phyloP scores from a whole-genome alignment of 2,888 invertebrate genomes.

The Disparrhopalites patrizii region DNA sequence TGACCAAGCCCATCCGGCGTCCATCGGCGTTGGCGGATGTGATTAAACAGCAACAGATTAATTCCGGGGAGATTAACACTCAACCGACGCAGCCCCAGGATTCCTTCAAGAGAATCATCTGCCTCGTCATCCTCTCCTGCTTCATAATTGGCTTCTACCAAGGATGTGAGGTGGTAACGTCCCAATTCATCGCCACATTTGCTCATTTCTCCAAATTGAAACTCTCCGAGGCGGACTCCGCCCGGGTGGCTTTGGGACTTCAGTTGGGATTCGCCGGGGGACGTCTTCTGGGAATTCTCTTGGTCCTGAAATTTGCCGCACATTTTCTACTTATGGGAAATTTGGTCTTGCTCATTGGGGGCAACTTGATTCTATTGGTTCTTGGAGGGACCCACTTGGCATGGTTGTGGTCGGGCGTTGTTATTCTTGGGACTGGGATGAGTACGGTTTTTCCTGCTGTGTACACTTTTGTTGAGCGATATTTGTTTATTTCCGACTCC shows the following conservation, averaged over 20 bases:
- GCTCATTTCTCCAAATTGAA: constrained; percentile 1
- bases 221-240: neutral
- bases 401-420: constrained; percentile 25
- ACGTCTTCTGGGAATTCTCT: neutral
- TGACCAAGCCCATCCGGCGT: too few species aligned
- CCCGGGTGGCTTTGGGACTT: neutral
- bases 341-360: neutral
- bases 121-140: constrained; percentile 28
- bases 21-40: too few species aligned
- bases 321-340: constrained; percentile 9
- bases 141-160: constrained; percentile 30
- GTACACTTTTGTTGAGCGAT: constrained; percentile 32
- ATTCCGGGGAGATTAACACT: neutral
- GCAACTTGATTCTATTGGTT: constrained; percentile 5
- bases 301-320: neutral
- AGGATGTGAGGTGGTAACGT: constrained; percentile 30
- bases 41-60: too few species aligned
- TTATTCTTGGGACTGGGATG: constrained; percentile 31
- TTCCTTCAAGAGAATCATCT: neutral
- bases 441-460: constrained; percentile 20
- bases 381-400: constrained; percentile 1
- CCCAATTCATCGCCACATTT: constrained; percentile 17
- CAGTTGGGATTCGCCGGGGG: neutral
- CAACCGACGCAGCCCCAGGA: too few species aligned
- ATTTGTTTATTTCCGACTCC: constrained; percentile 30